A percentile compares a stretch with the other conserved stretches of the same genome.
Evolutionary conservation across 2,888 invertebrate species (phyloP).

Genomic region (Punctoribates punctum): DNA sequence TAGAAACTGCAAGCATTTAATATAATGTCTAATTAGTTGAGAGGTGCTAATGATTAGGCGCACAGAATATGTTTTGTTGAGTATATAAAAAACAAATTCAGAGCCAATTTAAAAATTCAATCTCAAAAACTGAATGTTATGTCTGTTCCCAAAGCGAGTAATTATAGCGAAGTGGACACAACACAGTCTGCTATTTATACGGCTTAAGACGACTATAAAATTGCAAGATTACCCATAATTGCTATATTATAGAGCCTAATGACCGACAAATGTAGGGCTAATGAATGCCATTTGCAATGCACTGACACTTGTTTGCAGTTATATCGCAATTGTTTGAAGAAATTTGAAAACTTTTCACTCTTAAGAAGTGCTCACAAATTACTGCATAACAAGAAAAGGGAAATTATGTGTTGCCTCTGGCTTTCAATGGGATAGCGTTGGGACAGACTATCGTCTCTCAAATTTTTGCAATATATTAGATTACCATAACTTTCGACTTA

Average conservation of each 20-base stretch:
- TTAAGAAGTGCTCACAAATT: not conserved
- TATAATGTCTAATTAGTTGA: not conserved
- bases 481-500: constrained; percentile 24
- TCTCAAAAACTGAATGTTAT: not conserved
- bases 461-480: not conserved
- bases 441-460: not conserved
- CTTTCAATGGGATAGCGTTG: constrained; percentile 25
- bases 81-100: not conserved
- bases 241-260: constrained; percentile 29
- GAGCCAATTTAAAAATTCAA: not conserved
- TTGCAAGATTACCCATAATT: constrained; percentile 28
- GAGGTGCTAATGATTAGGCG: not conserved
- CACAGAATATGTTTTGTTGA: not conserved
- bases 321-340: constrained; percentile 32
- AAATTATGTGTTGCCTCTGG: constrained; percentile 9
- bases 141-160: not conserved
- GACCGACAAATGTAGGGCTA: constrained; percentile 28
- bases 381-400: constrained; percentile 29
- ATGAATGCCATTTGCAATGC: constrained; percentile 24
- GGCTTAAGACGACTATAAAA: not conserved
- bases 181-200: not conserved
- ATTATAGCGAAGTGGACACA: not conserved
- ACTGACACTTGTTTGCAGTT: constrained; percentile 19
- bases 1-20: not conserved
- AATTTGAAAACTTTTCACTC: not conserved